Evolutionary conservation across 2,797 vertebrate genomes (phyloP).

Genomic region (Selene dorsalis): DNA sequence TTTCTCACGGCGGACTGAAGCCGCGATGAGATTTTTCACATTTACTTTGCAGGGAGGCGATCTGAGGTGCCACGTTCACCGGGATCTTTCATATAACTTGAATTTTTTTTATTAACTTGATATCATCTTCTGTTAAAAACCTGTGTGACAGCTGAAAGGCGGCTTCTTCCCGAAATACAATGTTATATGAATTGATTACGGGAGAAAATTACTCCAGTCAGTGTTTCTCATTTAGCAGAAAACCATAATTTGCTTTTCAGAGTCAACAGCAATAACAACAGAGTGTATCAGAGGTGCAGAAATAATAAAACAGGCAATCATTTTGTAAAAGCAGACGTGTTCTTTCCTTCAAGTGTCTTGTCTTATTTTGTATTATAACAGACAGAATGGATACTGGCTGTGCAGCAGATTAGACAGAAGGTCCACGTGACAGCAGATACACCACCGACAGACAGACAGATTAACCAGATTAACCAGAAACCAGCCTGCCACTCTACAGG

Average conservation of each 20-base stretch:
- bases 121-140: constrained; percentile 63
- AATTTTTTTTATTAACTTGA: constrained; percentile 63
- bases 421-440: not conserved
- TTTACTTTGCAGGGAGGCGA: constrained; percentile 56
- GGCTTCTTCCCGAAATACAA: constrained; percentile 51
- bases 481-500: no score
- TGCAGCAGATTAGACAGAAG: not conserved
- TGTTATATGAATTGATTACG: constrained; percentile 57
- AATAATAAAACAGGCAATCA: not conserved
- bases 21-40: constrained; percentile 50
- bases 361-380: not conserved
- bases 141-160: constrained; percentile 39
- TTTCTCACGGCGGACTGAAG: constrained; percentile 56
- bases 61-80: constrained; percentile 54
- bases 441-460: not conserved
- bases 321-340: no score
- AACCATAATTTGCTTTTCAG: not conserved
- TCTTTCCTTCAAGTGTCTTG: no score
- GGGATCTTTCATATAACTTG: constrained; percentile 51
- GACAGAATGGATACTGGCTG: not conserved
- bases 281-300: not conserved
- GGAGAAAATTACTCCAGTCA: constrained; percentile 21
- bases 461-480: no score
- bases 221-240: constrained; percentile 27
- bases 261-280: not conserved